phyloP scores from a whole-genome alignment of 2,113 vertebrate species.

The Pterocles gutturalis region DNA sequence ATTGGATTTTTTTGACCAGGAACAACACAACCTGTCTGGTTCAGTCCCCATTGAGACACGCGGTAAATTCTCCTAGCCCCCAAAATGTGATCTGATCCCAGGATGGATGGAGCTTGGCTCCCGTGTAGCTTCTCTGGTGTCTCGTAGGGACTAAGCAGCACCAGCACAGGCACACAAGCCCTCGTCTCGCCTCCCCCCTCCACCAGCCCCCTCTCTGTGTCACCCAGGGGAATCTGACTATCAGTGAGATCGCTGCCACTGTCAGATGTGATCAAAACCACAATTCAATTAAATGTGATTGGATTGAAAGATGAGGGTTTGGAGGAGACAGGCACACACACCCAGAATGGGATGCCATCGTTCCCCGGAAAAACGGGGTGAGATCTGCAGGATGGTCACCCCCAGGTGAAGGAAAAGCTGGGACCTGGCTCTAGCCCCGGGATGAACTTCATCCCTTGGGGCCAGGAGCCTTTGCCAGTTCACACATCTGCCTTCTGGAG shows the following conservation, averaged over 20 bases:
- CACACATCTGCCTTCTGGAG: not conserved
- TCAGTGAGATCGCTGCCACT: not conserved
- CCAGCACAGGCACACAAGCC: not conserved
- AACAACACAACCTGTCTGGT: not conserved
- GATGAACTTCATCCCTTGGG: constrained; percentile 6
- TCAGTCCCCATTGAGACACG: accelerated
- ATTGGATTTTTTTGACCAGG: not conserved
- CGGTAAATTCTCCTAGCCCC: not conserved
- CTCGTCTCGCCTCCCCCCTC: not conserved
- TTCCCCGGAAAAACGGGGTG: not conserved
- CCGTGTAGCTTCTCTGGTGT: not conserved
- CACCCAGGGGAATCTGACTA: not conserved
- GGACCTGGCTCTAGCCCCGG: not conserved
- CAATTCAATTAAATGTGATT: not conserved
- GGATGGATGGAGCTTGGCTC: not conserved
- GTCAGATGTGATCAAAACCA: constrained; percentile 43
- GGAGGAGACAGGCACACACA: not conserved
- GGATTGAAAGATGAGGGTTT: not conserved
- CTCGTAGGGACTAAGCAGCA: not conserved
- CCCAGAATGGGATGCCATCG: accelerated
- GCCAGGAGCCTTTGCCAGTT: not conserved
- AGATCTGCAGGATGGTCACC: not conserved
- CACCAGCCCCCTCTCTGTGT: not conserved
- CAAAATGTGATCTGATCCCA: not conserved
- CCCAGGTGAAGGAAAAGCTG: not conserved